A percentile compares a stretch with the other conserved stretches of the same genome.
phyloP scores from a whole-genome alignment of 2,797 vertebrate species.

The Gallinago stenura region DNA sequence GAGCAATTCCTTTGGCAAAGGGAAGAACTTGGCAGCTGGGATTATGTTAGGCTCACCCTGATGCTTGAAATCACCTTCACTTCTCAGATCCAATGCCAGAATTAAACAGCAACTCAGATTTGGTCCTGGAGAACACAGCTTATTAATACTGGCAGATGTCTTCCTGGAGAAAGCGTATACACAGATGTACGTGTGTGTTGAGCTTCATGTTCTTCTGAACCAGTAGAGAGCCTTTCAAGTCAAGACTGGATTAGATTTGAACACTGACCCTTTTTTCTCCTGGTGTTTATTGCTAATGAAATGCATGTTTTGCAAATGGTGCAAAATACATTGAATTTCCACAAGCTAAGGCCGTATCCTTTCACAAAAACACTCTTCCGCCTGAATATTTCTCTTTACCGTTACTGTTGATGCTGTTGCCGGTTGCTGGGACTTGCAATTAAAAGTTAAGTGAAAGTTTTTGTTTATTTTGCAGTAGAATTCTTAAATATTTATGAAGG shows the following conservation, averaged over 20 bases:
- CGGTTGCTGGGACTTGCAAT: constrained; percentile 74
- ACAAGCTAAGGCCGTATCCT: neutral
- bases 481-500: constrained; percentile 85
- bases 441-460: constrained; percentile 84
- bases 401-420: constrained; percentile 20
- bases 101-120: neutral
- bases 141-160: neutral
- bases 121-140: rapidly evolving
- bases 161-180: neutral
- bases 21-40: neutral
- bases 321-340: neutral
- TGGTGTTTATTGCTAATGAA: neutral
- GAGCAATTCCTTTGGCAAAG: neutral
- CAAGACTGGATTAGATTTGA: neutral
- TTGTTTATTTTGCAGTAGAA: constrained; percentile 81
- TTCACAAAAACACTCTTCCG: neutral
- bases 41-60: neutral
- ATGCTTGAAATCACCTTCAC: neutral
- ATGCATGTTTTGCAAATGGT: neutral
- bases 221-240: neutral
- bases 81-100: neutral
- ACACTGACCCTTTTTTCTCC: neutral
- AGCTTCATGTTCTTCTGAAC: neutral
- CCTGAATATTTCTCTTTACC: neutral
- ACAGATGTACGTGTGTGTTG: neutral